These are phyloP conservation scores for Chaenodraco wilsoni DNA, from an alignment of 2,797 vertebrate species.

Conservation along the genomic window DNA sequence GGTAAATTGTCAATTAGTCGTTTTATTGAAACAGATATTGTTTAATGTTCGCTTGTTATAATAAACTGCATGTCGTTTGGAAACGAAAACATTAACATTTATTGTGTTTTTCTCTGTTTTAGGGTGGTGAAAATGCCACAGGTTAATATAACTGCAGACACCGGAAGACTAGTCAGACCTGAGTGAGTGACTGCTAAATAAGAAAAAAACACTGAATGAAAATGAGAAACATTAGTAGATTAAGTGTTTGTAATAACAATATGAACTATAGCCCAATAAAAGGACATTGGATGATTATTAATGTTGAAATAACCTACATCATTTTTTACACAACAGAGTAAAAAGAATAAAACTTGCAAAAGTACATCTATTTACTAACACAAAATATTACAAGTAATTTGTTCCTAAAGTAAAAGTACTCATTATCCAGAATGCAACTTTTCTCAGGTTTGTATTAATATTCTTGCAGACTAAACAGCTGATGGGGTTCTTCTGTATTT, in stretches of 20 bases:
- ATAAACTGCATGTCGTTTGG: conserved; percentile 51
- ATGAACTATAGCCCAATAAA: neutral
- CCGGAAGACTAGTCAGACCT: neutral
- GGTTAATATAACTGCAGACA: conserved; percentile 2
- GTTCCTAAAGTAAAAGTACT: neutral
- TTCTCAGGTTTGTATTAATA: neutral
- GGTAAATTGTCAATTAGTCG: conserved; percentile 39
- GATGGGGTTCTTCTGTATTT: neutral
- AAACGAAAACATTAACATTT: conserved; percentile 68
- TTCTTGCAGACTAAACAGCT: too few species aligned
- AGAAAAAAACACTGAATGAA: neutral
- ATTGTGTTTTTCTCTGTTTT: conserved; percentile 22
- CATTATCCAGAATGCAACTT: neutral
- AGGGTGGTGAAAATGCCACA: neutral
- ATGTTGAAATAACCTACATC: neutral
- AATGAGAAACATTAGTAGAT: neutral
- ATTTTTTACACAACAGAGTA: neutral
- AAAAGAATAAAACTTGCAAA: neutral
- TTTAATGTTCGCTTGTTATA: conserved; percentile 29
- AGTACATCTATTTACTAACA: neutral
- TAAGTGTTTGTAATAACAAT: neutral
- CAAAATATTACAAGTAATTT: neutral
- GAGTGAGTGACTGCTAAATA: neutral
- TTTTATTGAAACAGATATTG: conserved; percentile 15
- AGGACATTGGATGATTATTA: neutral